These are phyloP conservation scores for Pterocles orientalis DNA, from an alignment of 2,113 vertebrate genomes.

Conservation along the genomic window DNA sequence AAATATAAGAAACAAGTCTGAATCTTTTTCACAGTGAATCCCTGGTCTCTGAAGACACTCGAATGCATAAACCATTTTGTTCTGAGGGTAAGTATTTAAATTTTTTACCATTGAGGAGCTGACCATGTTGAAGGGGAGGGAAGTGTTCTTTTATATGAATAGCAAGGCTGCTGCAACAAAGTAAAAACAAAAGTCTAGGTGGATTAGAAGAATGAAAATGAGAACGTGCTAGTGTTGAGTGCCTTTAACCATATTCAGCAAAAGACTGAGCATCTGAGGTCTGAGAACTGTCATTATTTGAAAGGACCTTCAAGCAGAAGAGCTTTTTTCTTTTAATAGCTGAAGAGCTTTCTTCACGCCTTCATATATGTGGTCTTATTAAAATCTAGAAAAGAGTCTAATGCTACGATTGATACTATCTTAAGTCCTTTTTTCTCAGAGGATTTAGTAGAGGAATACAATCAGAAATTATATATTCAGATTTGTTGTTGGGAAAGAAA, in stretches of 20 bases:
- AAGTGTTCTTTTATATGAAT: background rate
- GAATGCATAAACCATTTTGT: background rate
- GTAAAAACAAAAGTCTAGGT: background rate
- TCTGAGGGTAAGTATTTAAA: slow-evolving; percentile 58
- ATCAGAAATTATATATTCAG: background rate
- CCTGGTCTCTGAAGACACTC: slow-evolving; percentile 31
- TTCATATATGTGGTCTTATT: background rate
- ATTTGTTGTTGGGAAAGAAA: background rate
- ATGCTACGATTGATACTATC: background rate
- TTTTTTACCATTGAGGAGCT: background rate
- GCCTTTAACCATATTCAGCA: background rate
- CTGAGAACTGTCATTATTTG: background rate
- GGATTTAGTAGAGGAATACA: background rate
- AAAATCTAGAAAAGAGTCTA: background rate
- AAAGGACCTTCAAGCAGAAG: background rate
- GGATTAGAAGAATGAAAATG: background rate
- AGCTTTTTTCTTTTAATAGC: background rate
- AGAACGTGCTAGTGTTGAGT: background rate
- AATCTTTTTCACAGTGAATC: slow-evolving; percentile 57
- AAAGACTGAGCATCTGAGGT: background rate
- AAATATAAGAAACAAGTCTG: background rate
- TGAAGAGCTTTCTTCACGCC: background rate
- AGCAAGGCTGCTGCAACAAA: background rate
- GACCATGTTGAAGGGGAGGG: background rate
- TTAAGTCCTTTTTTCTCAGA: background rate